These are phyloP conservation scores for Borostomias antarcticus DNA, from an alignment of 2,797 vertebrate genomes.

Conservation along the genomic window DNA sequence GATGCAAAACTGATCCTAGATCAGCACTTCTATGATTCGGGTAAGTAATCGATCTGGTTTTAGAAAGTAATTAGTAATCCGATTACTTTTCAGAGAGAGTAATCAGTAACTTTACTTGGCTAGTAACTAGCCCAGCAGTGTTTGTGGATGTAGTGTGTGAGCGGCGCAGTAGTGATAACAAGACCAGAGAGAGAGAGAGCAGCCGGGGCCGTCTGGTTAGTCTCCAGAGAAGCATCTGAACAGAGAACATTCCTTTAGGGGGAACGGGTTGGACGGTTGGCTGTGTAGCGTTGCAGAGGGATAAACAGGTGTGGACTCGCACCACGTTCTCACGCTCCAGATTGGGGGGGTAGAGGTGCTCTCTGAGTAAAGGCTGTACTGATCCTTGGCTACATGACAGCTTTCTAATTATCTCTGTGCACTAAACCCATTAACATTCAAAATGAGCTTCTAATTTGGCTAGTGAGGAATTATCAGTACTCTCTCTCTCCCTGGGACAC, in stretches of 20 bases:
- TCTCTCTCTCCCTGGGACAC: background rate
- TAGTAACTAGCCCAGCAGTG: too few relatives aligned
- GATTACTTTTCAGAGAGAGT: too few relatives aligned
- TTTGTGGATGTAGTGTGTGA: too few relatives aligned
- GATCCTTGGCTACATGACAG: background rate
- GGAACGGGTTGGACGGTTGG: slow-evolving; percentile 4
- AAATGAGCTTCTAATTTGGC: background rate
- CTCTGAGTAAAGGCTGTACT: background rate
- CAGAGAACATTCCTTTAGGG: slow-evolving; percentile 25
- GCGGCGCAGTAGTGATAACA: slow-evolving; percentile 10
- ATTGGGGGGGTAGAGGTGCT: background rate
- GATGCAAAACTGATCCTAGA: too few relatives aligned
- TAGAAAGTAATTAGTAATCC: too few relatives aligned
- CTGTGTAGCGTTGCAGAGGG: slow-evolving; percentile 3
- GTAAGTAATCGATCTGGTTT: too few relatives aligned
- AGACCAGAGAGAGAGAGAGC: too few relatives aligned
- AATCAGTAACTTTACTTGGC: too few relatives aligned
- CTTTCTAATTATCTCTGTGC: too few relatives aligned
- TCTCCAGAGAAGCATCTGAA: too few relatives aligned
- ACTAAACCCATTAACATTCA: background rate
- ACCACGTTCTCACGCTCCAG: slow-evolving; percentile 38
- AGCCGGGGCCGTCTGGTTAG: too few relatives aligned
- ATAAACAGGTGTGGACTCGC: slow-evolving; percentile 53
- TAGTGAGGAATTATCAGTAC: background rate
- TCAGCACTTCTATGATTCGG: too few relatives aligned